Conservation (phyloP, 2,113 vertebrate genomes). For the Trematocara unimaculatum region DNA sequence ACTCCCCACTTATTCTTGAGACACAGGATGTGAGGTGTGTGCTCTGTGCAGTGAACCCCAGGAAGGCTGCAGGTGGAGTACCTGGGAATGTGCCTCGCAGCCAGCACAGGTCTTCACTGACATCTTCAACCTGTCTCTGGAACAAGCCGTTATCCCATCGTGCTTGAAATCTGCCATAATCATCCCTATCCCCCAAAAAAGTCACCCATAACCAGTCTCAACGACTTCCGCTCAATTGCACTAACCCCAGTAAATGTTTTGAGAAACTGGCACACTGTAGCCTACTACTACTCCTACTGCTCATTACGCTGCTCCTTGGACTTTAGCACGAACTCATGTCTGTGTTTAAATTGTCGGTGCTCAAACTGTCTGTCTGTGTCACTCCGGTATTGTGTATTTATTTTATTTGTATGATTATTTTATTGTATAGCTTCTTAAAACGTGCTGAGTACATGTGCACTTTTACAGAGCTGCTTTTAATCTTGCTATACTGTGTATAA, state of each 20-base stretch:
- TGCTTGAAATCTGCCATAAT: neutral
- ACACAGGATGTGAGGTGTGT: neutral
- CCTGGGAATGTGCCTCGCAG: accelerated
- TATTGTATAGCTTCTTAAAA: neutral
- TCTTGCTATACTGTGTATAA: neutral
- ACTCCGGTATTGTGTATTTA: neutral
- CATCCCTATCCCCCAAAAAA: neutral
- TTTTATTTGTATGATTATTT: neutral
- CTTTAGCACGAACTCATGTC: neutral
- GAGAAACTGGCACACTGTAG: neutral
- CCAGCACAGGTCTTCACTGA: neutral
- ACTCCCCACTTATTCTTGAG: neutral
- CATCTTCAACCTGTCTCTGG: neutral
- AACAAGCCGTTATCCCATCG: neutral
- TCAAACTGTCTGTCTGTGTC: neutral
- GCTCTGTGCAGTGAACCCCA: neutral
- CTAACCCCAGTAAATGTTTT: neutral
- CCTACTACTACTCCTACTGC: accelerated
- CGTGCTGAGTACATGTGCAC: neutral
- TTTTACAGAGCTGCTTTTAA: neutral
- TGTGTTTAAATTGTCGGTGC: neutral
- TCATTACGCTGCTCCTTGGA: neutral
- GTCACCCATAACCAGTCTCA: neutral
- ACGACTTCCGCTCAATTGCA: accelerated
- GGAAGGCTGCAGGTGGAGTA: neutral